Conservation (phyloP, 2,888 invertebrate genomes). For the Acronicta leporina region DNA sequence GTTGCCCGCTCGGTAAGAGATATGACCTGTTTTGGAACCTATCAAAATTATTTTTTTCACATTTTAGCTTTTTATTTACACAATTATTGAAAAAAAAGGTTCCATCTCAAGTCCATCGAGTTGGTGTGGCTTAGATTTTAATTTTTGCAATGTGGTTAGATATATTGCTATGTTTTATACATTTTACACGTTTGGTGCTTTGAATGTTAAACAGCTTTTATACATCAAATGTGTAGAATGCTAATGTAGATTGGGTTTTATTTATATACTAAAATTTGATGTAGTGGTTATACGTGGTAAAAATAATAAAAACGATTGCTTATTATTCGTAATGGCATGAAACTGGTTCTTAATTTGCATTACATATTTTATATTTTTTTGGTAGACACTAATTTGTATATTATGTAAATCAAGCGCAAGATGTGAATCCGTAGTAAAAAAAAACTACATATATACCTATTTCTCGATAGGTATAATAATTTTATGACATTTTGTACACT, state of each 20-base stretch:
- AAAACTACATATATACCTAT: slow-evolving; percentile 2
- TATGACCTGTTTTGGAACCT: slow-evolving; percentile 69
- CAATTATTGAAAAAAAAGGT: slow-evolving; percentile 56
- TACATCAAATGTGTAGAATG: slow-evolving; percentile 71
- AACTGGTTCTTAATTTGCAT: slow-evolving; percentile 76
- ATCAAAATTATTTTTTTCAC: slow-evolving; percentile 37
- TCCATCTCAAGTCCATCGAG: slow-evolving; percentile 72
- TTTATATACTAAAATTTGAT: slow-evolving; percentile 53
- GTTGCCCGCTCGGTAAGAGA: slow-evolving; percentile 95
- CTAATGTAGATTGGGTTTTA: slow-evolving; percentile 55
- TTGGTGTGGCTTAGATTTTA: slow-evolving; percentile 80
- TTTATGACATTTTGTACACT: background rate
- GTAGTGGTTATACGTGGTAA: slow-evolving; percentile 48
- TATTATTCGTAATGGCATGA: slow-evolving; percentile 74
- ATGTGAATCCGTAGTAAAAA: slow-evolving; percentile 29
- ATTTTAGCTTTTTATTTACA: slow-evolving; percentile 45
- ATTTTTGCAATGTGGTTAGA: slow-evolving; percentile 67
- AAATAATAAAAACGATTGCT: slow-evolving; percentile 52
- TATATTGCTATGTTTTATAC: slow-evolving; percentile 59
- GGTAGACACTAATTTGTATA: slow-evolving; percentile 70
- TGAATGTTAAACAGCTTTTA: slow-evolving; percentile 57
- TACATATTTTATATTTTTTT: slow-evolving; percentile 67
- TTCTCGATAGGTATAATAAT: slow-evolving; percentile 44
- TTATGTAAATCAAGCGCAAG: slow-evolving; percentile 83
- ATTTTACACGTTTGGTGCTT: slow-evolving; percentile 73